These are phyloP conservation scores for Caerostris extrusa DNA, from an alignment of 1,140 invertebrate species.

Conservation along the genomic window DNA sequence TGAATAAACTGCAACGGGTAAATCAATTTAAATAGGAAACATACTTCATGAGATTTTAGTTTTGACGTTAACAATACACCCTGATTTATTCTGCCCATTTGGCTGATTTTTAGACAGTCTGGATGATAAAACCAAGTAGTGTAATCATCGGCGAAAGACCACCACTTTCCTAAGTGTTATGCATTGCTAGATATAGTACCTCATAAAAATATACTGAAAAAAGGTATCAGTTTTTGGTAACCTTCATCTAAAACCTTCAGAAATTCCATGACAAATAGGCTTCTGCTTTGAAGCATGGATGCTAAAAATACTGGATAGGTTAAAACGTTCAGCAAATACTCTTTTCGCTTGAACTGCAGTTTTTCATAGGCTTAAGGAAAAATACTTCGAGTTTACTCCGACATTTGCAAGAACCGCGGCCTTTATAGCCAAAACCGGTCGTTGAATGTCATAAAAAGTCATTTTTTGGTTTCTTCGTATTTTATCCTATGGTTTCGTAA, in stretches of 20 bases:
- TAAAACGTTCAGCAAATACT: not conserved
- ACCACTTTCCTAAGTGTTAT: not conserved
- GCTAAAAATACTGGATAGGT: not conserved
- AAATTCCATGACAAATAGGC: too few species aligned
- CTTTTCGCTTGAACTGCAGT: not conserved
- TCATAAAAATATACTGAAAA: constrained; percentile 2
- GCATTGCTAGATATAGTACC: not conserved
- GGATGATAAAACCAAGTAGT: too few species aligned
- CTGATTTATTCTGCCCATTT: too few species aligned
- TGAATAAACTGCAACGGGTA: too few species aligned
- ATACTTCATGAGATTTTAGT: too few species aligned
- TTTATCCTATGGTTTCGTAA: not conserved
- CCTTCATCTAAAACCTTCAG: not conserved
- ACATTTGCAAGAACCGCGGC: constrained; percentile 1
- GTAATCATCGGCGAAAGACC: not conserved
- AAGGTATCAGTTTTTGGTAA: constrained; percentile 6
- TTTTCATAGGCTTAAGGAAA: constrained; percentile 18
- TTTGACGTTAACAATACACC: too few species aligned
- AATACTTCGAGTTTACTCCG: constrained; percentile 32
- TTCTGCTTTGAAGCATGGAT: too few species aligned
- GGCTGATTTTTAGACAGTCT: too few species aligned
- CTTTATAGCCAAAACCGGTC: constrained; percentile 45
- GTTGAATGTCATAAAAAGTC: constrained; percentile 2
- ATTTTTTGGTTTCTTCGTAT: constrained; percentile 6
- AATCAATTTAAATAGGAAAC: too few species aligned